Conservation (phyloP, 1,140 invertebrate species). For the Caenorhabditis brenneri region DNA sequence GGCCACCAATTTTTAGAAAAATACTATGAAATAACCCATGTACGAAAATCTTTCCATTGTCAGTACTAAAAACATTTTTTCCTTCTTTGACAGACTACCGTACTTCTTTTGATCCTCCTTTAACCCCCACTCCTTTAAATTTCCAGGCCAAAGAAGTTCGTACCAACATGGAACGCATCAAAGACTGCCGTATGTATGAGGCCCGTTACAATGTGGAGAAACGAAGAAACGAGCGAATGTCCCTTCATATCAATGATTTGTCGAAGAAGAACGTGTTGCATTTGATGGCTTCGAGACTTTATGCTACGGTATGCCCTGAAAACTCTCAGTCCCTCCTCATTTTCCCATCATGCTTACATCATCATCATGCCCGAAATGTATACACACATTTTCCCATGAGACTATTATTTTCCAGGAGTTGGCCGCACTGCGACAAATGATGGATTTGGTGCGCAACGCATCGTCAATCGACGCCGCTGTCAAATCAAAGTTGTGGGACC, state of each 20-base stretch:
- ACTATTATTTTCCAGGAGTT: conserved; percentile 1
- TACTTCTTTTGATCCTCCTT: neutral
- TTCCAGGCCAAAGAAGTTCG: neutral
- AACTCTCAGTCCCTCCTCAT: neutral
- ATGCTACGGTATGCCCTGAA: neutral
- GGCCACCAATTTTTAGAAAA: no score
- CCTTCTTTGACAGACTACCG: no score
- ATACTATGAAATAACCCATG: no score
- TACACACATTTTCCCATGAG: neutral
- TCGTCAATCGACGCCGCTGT: neutral
- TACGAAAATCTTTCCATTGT: no score
- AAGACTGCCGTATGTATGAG: neutral
- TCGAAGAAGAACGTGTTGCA: neutral
- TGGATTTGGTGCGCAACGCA: conserved; percentile 23
- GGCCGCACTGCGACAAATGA: conserved; percentile 10
- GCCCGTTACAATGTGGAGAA: conserved; percentile 5
- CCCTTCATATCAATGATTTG: neutral
- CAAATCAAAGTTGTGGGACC: conserved; percentile 22
- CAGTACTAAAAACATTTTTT: no score
- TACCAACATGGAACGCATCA: neutral
- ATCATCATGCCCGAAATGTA: neutral
- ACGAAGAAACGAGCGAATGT: neutral
- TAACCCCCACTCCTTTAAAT: neutral
- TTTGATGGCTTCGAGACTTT: conserved; percentile 7
- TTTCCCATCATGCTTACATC: neutral